A percentile compares a stretch with the other conserved stretches of the same genome.
Conservation (phyloP, 35 echinoderm and acorn worm species). For the Amphiura filiformis region DNA sequence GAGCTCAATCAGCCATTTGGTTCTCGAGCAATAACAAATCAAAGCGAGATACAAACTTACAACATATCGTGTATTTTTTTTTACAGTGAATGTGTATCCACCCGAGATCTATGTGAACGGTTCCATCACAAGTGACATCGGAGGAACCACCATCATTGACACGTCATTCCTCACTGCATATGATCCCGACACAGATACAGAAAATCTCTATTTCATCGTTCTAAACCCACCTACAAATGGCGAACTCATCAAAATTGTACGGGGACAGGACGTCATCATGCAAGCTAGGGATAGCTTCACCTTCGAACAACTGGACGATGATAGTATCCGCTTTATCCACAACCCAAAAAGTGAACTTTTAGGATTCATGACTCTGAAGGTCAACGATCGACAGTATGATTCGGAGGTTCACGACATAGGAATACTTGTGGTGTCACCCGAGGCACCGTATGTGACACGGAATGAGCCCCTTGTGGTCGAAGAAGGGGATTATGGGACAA, state of each 20-base stretch:
- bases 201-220: slow-evolving; percentile 64
- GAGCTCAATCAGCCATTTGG: too few relatives aligned
- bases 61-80: too few relatives aligned
- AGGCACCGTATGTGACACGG: slow-evolving; percentile 67
- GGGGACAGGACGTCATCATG: slow-evolving; percentile 56
- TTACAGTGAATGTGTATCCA: slow-evolving; percentile 77
- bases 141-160: slow-evolving; percentile 70
- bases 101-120: slow-evolving; percentile 80
- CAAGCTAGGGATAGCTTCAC: slow-evolving; percentile 59
- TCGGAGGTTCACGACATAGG: slow-evolving; percentile 56
- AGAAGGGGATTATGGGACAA: slow-evolving; percentile 69
- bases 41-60: too few relatives aligned
- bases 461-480: slow-evolving; percentile 87
- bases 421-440: slow-evolving; percentile 71
- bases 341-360: slow-evolving; percentile 43
- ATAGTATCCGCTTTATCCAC: slow-evolving; percentile 73
- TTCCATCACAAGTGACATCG: slow-evolving; percentile 82
- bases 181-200: slow-evolving; percentile 73
- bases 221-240: slow-evolving; percentile 88
- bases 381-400: slow-evolving; percentile 73
- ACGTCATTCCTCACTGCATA: slow-evolving; percentile 88
- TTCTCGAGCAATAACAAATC: too few relatives aligned
- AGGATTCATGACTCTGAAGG: slow-evolving; percentile 68
- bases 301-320: slow-evolving; percentile 62
- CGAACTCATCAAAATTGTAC: slow-evolving; percentile 71